Conservation (phyloP, 2,888 invertebrate species). For the Nymphalis urticae region DNA sequence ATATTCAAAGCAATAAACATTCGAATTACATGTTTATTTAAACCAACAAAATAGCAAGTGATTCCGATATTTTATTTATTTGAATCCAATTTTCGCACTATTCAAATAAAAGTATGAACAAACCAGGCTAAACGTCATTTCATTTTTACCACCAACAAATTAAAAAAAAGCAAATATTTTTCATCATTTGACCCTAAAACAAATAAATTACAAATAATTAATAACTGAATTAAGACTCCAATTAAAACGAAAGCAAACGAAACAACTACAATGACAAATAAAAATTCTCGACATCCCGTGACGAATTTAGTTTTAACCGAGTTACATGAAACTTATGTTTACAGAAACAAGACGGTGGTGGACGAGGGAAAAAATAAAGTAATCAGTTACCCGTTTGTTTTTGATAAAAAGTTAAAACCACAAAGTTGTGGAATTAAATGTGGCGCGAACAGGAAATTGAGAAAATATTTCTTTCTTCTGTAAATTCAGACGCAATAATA, state of each 20-base stretch:
- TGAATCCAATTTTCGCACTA: too few relatives aligned
- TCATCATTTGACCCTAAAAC: too few relatives aligned
- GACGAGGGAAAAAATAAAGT: constrained; percentile 52
- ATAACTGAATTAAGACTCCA: too few relatives aligned
- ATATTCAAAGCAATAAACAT: too few relatives aligned
- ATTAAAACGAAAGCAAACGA: background rate
- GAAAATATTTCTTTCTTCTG: constrained; percentile 1
- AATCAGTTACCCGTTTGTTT: constrained; percentile 65
- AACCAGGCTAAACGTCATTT: too few relatives aligned
- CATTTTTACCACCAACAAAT: too few relatives aligned
- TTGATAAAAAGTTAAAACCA: constrained; percentile 59
- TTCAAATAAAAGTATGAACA: too few relatives aligned
- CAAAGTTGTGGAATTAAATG: constrained; percentile 53
- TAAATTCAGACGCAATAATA: background rate
- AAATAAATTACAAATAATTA: too few relatives aligned
- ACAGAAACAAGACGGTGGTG: constrained; percentile 46
- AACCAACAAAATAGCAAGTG: too few relatives aligned
- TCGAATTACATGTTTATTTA: too few relatives aligned
- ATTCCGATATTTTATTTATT: too few relatives aligned
- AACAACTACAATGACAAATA: constrained; percentile 8
- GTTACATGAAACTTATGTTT: constrained; percentile 48
- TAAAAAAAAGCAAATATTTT: too few relatives aligned
- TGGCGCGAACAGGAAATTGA: constrained; percentile 18
- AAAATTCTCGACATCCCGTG: constrained; percentile 1
- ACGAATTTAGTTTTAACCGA: constrained; percentile 32